Base-by-base conservation (phyloP, 2,113 vertebrate species). In the Archocentrus centrarchus region DNA sequence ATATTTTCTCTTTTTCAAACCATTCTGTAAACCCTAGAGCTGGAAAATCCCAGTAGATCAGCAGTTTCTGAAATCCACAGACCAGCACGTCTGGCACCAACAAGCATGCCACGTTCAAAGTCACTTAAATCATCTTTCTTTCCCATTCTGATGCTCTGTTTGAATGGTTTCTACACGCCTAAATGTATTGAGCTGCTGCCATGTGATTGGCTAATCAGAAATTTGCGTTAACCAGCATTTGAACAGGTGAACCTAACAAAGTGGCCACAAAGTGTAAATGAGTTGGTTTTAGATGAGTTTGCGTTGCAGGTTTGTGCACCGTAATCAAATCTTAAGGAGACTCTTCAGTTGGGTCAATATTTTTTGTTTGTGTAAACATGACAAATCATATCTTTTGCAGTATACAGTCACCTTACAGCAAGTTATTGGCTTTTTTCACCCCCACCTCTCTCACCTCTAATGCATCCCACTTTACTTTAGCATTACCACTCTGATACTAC, bases 401-500 rank as follows among this genome's bases (percentile, higher is more conserved):
- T 37, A 11, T 53, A 32, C 5, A 55, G 22, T 44, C 20, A 58
- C 53, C 32, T 75, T 76, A 64, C 20, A 44, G 7, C 17, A 47
- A 59, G 14, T 68, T 59, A 27, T 66, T 41, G 70, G n/a, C 63
- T 75, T 11, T 59, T 64, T 86, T 47, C 39, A 11, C 9, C 39
- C 59, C 59, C 9, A 14, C 84, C 44, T 62, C 63, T 87, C 53
- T 87, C 84, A 93, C 83, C 75, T 83, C 68, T 41, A 68, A 18
- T 77, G 86, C 80, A 85, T 88, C 81, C 79, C 85, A 87, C 88
- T 91, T 91, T 77, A 75, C 66, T 75, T 88, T 11, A 55, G n/a
- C 64, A 81, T 87, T 78, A 89, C 79, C 86, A 70, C 83, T 70
- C 47, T 68, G 22, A 75, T 22, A 11, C 13, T 5, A 7, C 66